Evolutionary conservation across 2,113 vertebrate genomes (phyloP), one percentile per base, ranked within the genome.

Genomic region (Austrofundulus limnaeus): DNA sequence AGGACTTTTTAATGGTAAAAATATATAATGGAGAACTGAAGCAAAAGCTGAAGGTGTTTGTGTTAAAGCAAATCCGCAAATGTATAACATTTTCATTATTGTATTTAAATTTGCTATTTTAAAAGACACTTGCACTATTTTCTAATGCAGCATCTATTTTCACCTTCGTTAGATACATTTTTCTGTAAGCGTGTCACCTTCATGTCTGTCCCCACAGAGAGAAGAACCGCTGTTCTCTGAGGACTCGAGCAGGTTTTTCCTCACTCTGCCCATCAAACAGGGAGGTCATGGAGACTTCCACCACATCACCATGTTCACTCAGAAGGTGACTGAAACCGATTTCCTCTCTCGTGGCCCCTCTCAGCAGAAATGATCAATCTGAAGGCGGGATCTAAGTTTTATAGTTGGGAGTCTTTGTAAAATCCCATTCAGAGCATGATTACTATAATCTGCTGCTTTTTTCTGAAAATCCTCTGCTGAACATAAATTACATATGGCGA

Each of bases 201-300:
- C 58, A 8, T 16, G n/a, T 61, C n/a, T 52, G n/a, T 61, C 20
- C 66, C 45, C 73, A 0, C 69, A 98, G 97, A 92, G 94, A 0
- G 94, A 98, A 70, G 92, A 95, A 6, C 96, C 96, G 0, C 88
- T 98, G 49, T 99, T 99, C 92, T 96, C 95, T 28, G 89, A 86
- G 72, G 95, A 99, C 12, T 87, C 92, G 70, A 94, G 82, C 34
- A 92, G 88, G 38, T 96, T 99, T 69, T 97, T 99, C 71, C 92
- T 97, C 88, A 93, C 92, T 0, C 93, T 96, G 31, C 96, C 97
- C 0, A 94, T 96, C 56, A 98, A 94, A 60, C 96, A 98, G 82
- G 96, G 96, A 0, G 96, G 95, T 1, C 93, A 95, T 1, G 96
- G 96, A 2, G 96, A 97, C 54, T 98, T 97, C 63, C 93, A 96